phyloP scores from a whole-genome alignment of 2,888 invertebrate genomes.

The Thecocarcelia acutangulata region DNA sequence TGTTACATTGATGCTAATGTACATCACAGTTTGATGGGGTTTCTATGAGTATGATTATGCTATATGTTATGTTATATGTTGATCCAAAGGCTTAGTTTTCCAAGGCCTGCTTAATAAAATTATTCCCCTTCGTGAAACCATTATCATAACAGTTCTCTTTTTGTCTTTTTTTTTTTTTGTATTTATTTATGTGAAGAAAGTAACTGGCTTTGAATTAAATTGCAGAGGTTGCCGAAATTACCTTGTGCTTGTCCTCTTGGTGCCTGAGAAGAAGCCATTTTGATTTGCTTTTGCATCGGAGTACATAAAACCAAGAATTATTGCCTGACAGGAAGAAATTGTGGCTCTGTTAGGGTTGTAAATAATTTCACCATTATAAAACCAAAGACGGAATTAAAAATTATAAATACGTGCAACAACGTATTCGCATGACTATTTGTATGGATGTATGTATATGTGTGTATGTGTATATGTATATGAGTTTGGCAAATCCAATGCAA shows the following conservation, averaged over 20 bases:
- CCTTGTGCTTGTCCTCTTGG: conserved; percentile 29
- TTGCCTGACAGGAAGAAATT: conserved; percentile 45
- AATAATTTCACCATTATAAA: conserved; percentile 51
- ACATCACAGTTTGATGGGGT: too few relatives aligned
- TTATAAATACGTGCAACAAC: background rate
- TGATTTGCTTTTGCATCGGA: background rate
- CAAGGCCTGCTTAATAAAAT: too few relatives aligned
- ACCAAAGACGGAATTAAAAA: conserved; percentile 24
- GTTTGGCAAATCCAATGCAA: too few relatives aligned
- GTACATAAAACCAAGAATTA: conserved; percentile 47
- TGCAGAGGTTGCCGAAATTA: conserved; percentile 14
- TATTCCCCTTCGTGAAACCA: too few relatives aligned
- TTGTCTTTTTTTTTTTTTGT: background rate
- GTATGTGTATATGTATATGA: background rate
- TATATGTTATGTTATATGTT: too few relatives aligned
- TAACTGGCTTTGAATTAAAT: background rate
- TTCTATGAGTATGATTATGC: too few relatives aligned
- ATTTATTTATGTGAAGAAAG: conserved; percentile 6
- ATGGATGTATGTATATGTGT: background rate
- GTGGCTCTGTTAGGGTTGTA: conserved; percentile 57
- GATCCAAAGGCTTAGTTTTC: too few relatives aligned
- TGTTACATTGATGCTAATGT: too few relatives aligned
- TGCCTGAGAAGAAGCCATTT: background rate
- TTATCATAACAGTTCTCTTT: too few relatives aligned
- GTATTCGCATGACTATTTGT: background rate